Conservation (phyloP, 2,113 vertebrate species). For the Hipposideros armiger region DNA sequence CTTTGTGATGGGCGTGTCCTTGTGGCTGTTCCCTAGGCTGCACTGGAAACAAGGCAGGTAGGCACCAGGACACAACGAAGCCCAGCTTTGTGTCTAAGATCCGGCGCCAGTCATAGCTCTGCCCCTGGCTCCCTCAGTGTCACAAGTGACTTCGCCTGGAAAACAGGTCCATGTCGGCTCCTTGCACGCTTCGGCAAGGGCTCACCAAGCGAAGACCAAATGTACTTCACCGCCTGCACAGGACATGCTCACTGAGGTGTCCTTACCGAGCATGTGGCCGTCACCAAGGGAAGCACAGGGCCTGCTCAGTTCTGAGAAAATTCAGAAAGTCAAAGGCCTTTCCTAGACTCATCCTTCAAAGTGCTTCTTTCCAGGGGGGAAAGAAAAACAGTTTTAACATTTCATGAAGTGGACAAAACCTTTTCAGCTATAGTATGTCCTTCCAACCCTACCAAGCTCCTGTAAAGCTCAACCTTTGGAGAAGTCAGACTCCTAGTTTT, state of each 20-base stretch:
- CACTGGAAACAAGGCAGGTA: background rate
- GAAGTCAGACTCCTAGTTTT: background rate
- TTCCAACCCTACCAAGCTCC: background rate
- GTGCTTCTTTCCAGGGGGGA: background rate
- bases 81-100: fast-evolving
- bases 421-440: background rate
- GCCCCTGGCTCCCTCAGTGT: background rate
- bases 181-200: background rate
- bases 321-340: background rate
- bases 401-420: background rate
- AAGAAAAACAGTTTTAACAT: background rate
- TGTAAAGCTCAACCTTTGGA: background rate
- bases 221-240: fast-evolving
- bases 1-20: background rate
- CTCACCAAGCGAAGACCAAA: fast-evolving
- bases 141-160: background rate
- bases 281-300: background rate
- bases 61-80: background rate
- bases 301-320: background rate
- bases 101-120: no score
- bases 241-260: no score
- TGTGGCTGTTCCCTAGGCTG: background rate
- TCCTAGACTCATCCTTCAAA: background rate
- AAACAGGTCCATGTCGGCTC: background rate
- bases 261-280: background rate